Base-by-base conservation (phyloP, 2,797 vertebrate species). In the Falco novaeseelandiae region DNA sequence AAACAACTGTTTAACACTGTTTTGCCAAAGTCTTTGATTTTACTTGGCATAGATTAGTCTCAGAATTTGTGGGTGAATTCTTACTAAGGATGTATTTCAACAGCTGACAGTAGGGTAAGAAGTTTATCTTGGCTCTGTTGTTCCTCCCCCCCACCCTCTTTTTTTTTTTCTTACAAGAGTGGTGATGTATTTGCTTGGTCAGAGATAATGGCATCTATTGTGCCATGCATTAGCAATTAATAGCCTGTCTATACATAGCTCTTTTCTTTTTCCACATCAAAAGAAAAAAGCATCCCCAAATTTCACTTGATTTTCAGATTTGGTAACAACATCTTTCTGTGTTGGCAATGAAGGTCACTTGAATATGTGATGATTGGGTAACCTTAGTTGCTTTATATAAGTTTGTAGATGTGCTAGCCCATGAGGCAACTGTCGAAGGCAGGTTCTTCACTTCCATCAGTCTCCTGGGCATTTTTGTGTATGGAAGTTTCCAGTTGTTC, bases 301-400 rank as follows among this genome's bases (percentile, higher is more conserved):
- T 89, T 49, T 52, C 19, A 22, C 21, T 96, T 89, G 82, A 87
- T 96, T 90, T 69, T 97, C 78, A 89, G 83, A 92, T 96, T 97
- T 96, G 78, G 25, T 96, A 97, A 91, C 71, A 22, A 67, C 34
- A 71, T 96, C 42, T 96, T 97, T 88, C 55, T 96, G 76, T 96
- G 81, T 96, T 96, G 83, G 21, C 22, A 57, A 1, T 62, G 59
- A 61, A 72, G 26, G 46, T 74, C 9, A 16, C 78, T 87, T 65
- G 46, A 57, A 42, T 87, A 34, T 30, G 4, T 32, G n/a, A 7
- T 63, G n/a, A 14, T 38, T 80, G 32, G 36, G 55, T 79, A 61
- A 36, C 7, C 14, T 84, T 55, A 32, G 13, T 57, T 90, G 63
- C 58, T 84, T 52, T 42, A 4, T 34, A 2, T 67, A 57, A n/a